These are phyloP conservation scores for Tryphoninae sp. DNA, from an alignment of 2,888 invertebrate species.

Conservation along the genomic window DNA sequence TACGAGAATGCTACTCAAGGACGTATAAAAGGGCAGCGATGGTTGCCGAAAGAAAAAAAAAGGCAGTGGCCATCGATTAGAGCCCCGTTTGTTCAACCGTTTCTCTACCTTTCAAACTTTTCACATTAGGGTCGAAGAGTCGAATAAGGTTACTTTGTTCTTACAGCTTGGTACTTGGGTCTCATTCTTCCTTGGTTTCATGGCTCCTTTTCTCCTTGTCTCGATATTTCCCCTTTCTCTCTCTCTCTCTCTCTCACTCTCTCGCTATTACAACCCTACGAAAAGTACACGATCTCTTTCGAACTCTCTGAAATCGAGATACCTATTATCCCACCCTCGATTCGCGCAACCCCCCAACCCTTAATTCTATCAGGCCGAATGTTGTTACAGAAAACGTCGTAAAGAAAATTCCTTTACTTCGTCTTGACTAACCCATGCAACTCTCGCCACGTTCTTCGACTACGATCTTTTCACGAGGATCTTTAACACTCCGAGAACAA, in stretches of 20 bases:
- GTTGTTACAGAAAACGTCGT: slow-evolving; percentile 48
- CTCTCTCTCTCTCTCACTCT: slow-evolving; percentile 1
- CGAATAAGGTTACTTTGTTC: slow-evolving; percentile 70
- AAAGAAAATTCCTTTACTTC: slow-evolving; percentile 47
- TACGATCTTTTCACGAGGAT: too few relatives aligned
- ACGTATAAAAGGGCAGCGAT: slow-evolving; percentile 25
- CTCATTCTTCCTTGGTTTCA: background rate
- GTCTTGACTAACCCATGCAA: background rate
- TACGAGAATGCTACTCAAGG: slow-evolving; percentile 29
- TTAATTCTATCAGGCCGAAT: slow-evolving; percentile 43
- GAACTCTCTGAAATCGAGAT: slow-evolving; percentile 42
- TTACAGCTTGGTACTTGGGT: slow-evolving; percentile 14
- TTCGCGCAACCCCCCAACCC: slow-evolving; percentile 21
- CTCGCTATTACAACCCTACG: background rate
- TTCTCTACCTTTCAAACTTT: slow-evolving; percentile 70
- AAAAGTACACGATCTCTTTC: background rate
- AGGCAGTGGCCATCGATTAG: slow-evolving; percentile 54
- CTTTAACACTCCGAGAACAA: too few relatives aligned
- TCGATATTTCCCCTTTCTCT: slow-evolving; percentile 8
- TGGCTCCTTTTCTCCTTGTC: slow-evolving; percentile 19
- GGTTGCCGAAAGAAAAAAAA: slow-evolving; percentile 36
- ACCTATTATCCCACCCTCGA: slow-evolving; percentile 37
- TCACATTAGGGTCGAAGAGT: slow-evolving; percentile 68
- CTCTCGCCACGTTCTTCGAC: slow-evolving; percentile 4
- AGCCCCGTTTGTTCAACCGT: slow-evolving; percentile 60